These are phyloP conservation scores for Lethenteron camtschaticum DNA, from an alignment of 2,113 vertebrate genomes.

Conservation along the genomic window DNA sequence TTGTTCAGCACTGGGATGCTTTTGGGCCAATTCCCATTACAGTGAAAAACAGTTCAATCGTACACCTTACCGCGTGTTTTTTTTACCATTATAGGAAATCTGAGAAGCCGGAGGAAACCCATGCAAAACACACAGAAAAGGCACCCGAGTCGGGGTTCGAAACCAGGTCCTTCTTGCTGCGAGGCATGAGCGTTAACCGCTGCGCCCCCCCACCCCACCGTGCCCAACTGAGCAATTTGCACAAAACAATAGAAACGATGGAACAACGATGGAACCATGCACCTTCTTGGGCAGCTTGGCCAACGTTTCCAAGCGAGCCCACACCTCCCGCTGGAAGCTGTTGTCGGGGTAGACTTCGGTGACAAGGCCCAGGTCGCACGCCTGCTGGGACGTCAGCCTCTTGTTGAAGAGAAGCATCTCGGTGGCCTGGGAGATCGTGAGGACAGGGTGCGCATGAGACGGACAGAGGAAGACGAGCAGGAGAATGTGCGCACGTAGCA, in stretches of 20 bases:
- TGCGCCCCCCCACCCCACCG: neutral
- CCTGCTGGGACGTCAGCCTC: conserved; percentile 55
- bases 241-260: neutral
- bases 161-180: too few relatives aligned
- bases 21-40: too few relatives aligned
- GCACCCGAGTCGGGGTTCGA: neutral
- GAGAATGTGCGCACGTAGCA: too few relatives aligned
- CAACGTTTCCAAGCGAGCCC: conserved; percentile 39
- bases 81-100: neutral
- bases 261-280: conserved; percentile 13
- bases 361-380: conserved; percentile 44
- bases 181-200: too few relatives aligned
- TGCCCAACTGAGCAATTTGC: neutral
- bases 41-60: too few relatives aligned
- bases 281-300: conserved; percentile 46
- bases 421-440: conserved; percentile 27
- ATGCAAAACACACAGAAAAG: neutral
- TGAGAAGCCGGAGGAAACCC: neutral
- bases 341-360: conserved; percentile 58
- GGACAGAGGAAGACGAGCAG: too few relatives aligned
- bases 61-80: too few relatives aligned
- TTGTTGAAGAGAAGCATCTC: conserved; percentile 71
- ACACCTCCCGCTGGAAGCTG: conserved; percentile 57
- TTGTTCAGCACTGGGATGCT: too few relatives aligned
- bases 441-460: neutral